Conservation (phyloP, 2,888 invertebrate genomes). For the Phyto melanocephala region DNA sequence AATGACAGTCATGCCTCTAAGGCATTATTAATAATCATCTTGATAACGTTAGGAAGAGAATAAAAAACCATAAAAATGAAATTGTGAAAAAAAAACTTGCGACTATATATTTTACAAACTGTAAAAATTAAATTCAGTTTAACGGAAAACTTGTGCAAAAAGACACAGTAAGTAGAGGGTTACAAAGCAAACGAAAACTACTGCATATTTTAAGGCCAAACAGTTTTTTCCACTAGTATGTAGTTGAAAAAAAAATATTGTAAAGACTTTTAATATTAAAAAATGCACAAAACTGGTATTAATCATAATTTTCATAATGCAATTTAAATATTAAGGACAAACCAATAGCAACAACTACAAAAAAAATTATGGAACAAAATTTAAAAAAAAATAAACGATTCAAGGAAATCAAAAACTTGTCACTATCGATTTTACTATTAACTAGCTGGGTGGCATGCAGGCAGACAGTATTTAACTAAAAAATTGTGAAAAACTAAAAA, state of each 20-base stretch:
- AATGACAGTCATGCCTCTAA: slow-evolving; percentile 63
- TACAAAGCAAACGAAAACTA: not conserved
- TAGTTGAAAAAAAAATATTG: not conserved
- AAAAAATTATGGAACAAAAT: not conserved
- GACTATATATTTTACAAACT: not conserved
- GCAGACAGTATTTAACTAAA: not conserved
- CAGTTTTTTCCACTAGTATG: not conserved
- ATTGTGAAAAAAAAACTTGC: not conserved
- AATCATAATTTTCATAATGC: slow-evolving; percentile 24
- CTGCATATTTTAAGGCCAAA: slow-evolving; percentile 31
- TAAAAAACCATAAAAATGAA: slow-evolving; percentile 9
- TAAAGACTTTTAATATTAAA: not conserved
- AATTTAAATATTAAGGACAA: slow-evolving; percentile 8
- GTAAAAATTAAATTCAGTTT: slow-evolving; percentile 32
- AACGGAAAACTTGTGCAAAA: slow-evolving; percentile 34
- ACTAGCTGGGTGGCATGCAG: not conserved
- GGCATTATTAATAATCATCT: slow-evolving; percentile 64
- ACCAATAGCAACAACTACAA: not conserved
- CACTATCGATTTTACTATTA: slow-evolving; percentile 53
- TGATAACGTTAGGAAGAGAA: slow-evolving; percentile 42
- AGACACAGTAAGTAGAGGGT: slow-evolving; percentile 22
- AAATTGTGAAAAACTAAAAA: not conserved
- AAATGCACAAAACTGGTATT: not conserved
- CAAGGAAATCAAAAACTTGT: slow-evolving; percentile 11
- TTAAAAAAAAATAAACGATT: not conserved